Evolutionary conservation across 2,888 invertebrate genomes (phyloP).

Genomic region (Sphecodes monilicornis): DNA sequence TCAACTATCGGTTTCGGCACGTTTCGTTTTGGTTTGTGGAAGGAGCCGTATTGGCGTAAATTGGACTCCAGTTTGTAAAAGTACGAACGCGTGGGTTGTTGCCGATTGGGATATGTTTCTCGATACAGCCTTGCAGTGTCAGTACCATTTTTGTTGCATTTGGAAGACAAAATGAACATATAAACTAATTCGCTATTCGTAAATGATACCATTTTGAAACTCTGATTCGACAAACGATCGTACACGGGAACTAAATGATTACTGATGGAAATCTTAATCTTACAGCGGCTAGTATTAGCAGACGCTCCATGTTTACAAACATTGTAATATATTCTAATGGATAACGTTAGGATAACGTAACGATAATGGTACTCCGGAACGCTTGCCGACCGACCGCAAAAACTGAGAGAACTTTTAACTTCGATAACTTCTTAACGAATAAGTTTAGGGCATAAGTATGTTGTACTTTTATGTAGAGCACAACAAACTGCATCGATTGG

Average conservation of each 20-base stretch:
- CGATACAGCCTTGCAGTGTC: slow-evolving; percentile 11
- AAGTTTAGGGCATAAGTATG: too few relatives aligned
- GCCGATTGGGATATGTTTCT: slow-evolving; percentile 4
- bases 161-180: slow-evolving; percentile 4
- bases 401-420: too few relatives aligned
- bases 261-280: slow-evolving; percentile 20
- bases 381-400: neutral
- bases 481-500: too few relatives aligned
- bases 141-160: too few relatives aligned
- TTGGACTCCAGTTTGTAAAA: slow-evolving; percentile 22
- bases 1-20: too few relatives aligned
- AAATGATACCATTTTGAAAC: slow-evolving; percentile 18
- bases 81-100: slow-evolving; percentile 21
- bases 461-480: too few relatives aligned
- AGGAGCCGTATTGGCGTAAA: too few relatives aligned
- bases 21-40: too few relatives aligned
- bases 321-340: neutral
- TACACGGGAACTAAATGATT: slow-evolving; percentile 6
- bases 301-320: slow-evolving; percentile 9
- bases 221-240: slow-evolving; percentile 6
- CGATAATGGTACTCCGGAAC: neutral
- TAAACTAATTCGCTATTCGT: slow-evolving; percentile 13
- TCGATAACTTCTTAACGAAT: too few relatives aligned
- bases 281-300: slow-evolving; percentile 16
- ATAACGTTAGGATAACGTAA: neutral